Conservation (phyloP, 2,888 invertebrate genomes). For the Apamea crenata region DNA sequence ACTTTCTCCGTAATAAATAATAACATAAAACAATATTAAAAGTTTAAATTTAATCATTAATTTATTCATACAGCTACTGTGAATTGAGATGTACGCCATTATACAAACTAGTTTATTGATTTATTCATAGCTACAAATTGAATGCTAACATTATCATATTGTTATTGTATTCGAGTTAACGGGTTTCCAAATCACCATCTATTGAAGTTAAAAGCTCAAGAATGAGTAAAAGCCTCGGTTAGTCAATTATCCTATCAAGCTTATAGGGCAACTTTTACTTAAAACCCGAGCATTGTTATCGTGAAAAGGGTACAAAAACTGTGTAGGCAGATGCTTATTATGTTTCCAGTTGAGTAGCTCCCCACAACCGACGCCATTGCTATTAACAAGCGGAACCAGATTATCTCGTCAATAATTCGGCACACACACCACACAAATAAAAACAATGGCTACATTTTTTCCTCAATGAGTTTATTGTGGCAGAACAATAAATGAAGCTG, state of each 20-base stretch:
- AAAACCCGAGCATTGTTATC: slow-evolving; percentile 63
- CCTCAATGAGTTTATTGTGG: slow-evolving; percentile 90
- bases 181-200: slow-evolving; percentile 57
- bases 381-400: slow-evolving; percentile 76
- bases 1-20: slow-evolving; percentile 67
- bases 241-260: slow-evolving; percentile 67
- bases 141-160: slow-evolving; percentile 71
- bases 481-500: slow-evolving; percentile 90
- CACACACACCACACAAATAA: slow-evolving; percentile 81
- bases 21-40: slow-evolving; percentile 64
- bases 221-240: slow-evolving; percentile 56
- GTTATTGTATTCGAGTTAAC: slow-evolving; percentile 66
- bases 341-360: slow-evolving; percentile 76
- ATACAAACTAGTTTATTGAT: slow-evolving; percentile 74
- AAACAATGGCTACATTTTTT: slow-evolving; percentile 84
- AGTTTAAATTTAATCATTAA: slow-evolving; percentile 53
- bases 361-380: slow-evolving; percentile 72
- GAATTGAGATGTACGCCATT: slow-evolving; percentile 67
- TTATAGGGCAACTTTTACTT: slow-evolving; percentile 61
- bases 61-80: slow-evolving; percentile 72
- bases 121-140: slow-evolving; percentile 75
- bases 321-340: slow-evolving; percentile 68
- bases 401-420: slow-evolving; percentile 75
- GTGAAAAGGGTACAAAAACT: slow-evolving; percentile 66
- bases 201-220: slow-evolving; percentile 59